Base-by-base conservation (phyloP, 2,888 invertebrate genomes). In the Pollenia amentaria region DNA sequence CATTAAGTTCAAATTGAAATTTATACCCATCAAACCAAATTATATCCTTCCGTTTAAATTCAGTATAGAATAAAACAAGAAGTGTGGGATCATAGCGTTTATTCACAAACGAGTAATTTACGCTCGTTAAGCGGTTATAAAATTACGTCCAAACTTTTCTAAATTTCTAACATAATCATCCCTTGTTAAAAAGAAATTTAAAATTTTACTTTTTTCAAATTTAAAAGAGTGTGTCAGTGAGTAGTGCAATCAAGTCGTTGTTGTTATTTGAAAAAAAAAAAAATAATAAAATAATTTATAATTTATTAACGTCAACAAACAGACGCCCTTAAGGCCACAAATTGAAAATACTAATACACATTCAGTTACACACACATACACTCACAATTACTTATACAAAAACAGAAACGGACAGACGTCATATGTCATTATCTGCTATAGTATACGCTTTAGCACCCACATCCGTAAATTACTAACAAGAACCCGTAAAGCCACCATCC, bases 291-390 rank as follows among this genome's bases (percentile, higher is more conserved):
- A n/a, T n/a, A n/a, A 91, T 91, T 92, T 92, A 91, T 92, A 92
- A 92, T 92, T 92, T 92, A 92, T 92, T 91, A 91, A 89, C 90
- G 91, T 92, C 92, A 92, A 92, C 92, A 92, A 89, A 90, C 89
- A 89, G 88, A 87, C 89, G 88, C 89, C 88, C 88, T 87, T 77
- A 87, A 84, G 84, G 83, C 82, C 88, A 83, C 85, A 87, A 85
- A 85, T 72, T 80, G 75, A 83, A 77, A 84, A 70, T 57, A 73
- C 55, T 57, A 60, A 85, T 55, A 72, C 42, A 72, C 51, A 76
- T 4, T 42, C 65, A 57, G 10, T 78, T 40, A 42, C 18, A 46
- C 16, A 53, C 55, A 62, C 42, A 60, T n/a, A n/a, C 38, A 67
- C 65, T 40, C 57, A 64, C 18, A 44, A 11, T 18, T 11, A 53